These are phyloP conservation scores for Xylocopa sonorina DNA, from an alignment of 1,140 invertebrate genomes.

Conservation along the genomic window DNA sequence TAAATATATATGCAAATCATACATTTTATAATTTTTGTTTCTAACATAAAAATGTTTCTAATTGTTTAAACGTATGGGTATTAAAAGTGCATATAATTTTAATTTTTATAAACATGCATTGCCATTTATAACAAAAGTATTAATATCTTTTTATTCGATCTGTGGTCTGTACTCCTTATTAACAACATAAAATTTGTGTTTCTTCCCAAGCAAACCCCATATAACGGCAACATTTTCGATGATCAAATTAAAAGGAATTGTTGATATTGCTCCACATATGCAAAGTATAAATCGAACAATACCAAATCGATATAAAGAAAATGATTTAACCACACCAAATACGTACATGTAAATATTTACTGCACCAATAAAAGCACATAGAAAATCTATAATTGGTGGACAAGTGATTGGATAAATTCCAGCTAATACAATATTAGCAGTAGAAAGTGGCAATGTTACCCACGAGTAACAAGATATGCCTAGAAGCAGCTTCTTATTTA, in stretches of 20 bases:
- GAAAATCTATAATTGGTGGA: conserved; percentile 90
- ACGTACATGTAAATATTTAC: conserved; percentile 98
- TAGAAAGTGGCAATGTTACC: conserved; percentile 96
- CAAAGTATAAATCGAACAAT: conserved; percentile 90
- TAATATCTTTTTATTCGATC: conserved; percentile 80
- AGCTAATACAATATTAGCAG: conserved; percentile 93
- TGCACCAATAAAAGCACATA: conserved; percentile 94
- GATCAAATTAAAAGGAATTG: conserved; percentile 95
- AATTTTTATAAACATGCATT: conserved; percentile 42
- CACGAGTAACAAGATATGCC: conserved; percentile 96
- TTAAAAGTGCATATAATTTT: conserved; percentile 34
- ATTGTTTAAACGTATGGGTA: conserved; percentile 50
- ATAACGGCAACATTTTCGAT: conserved; percentile 97
- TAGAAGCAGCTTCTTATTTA: conserved; percentile 91
- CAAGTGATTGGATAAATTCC: conserved; percentile 94
- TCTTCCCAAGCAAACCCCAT: conserved; percentile 95
- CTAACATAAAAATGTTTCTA: conserved; percentile 37
- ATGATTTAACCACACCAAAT: conserved; percentile 97
- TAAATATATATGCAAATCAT: not conserved
- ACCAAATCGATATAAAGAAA: conserved; percentile 93
- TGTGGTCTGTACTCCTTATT: conserved; percentile 89
- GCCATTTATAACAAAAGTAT: conserved; percentile 27
- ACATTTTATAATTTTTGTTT: conserved; percentile 2
- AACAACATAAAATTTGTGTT: conserved; percentile 97
- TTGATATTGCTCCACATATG: conserved; percentile 91